Evolutionary conservation across 1,140 invertebrate species (phyloP).

Genomic region (Zaprionus taronus): DNA sequence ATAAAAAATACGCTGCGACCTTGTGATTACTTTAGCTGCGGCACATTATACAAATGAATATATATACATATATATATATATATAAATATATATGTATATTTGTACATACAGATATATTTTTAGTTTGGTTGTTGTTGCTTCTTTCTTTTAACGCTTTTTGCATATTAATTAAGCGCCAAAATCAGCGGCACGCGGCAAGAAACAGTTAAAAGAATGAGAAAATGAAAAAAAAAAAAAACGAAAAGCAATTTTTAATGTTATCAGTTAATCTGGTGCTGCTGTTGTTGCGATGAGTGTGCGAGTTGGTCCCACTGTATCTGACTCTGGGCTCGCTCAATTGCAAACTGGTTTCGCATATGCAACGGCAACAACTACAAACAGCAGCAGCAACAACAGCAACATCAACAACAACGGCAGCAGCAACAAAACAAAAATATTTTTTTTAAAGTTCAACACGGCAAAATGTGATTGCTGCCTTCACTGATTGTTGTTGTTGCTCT

Average conservation of each 20-base stretch:
- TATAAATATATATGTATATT: slow-evolving; percentile 17
- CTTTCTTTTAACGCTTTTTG: slow-evolving; percentile 75
- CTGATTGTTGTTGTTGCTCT: slow-evolving; percentile 27
- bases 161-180: slow-evolving; percentile 83
- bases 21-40: slow-evolving; percentile 75
- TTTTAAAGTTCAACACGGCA: slow-evolving; percentile 59
- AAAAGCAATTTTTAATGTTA: slow-evolving; percentile 76
- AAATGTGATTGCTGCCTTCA: slow-evolving; percentile 49
- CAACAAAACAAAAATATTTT: slow-evolving; percentile 39
- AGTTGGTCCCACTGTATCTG: slow-evolving; percentile 12
- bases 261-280: slow-evolving; percentile 66
- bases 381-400: slow-evolving; percentile 23
- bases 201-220: slow-evolving; percentile 34
- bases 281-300: slow-evolving; percentile 32
- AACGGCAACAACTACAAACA: slow-evolving; percentile 41
- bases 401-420: slow-evolving; percentile 40
- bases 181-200: slow-evolving; percentile 60
- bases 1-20: slow-evolving; percentile 57
- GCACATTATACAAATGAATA: slow-evolving; percentile 53
- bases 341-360: slow-evolving; percentile 70
- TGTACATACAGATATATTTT: slow-evolving; percentile 47
- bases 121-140: slow-evolving; percentile 41
- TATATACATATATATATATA: slow-evolving; percentile 9
- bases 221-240: slow-evolving; percentile 15
- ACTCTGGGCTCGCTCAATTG: slow-evolving; percentile 51